phyloP scores from a whole-genome alignment of 2,888 invertebrate species.

The Leucophenga maculata region DNA sequence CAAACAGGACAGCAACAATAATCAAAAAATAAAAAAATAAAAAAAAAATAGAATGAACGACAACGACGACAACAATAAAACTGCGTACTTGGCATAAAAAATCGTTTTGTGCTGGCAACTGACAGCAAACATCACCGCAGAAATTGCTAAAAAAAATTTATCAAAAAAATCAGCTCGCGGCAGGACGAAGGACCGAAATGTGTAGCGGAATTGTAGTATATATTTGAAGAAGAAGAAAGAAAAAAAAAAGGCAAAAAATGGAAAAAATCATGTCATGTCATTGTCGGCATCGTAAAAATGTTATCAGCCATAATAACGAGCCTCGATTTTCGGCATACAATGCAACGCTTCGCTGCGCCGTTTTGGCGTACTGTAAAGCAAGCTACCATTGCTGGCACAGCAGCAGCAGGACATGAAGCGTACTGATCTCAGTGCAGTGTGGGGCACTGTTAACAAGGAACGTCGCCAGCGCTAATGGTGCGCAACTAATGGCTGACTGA shows the following conservation, averaged over 20 bases:
- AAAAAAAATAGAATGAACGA: constrained; percentile 28
- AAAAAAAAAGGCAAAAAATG: constrained; percentile 18
- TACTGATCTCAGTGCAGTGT: too few relatives aligned
- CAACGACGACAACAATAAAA: constrained; percentile 52
- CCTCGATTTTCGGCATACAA: constrained; percentile 52
- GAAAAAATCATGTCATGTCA: constrained; percentile 66
- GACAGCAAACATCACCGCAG: constrained; percentile 57
- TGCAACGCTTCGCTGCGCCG: constrained; percentile 24
- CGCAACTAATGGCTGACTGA: constrained; percentile 57
- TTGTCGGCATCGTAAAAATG: constrained; percentile 67
- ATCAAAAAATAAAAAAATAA: constrained; percentile 25
- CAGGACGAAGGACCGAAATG: too few relatives aligned
- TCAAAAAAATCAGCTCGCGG: neutral
- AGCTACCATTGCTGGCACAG: constrained; percentile 23
- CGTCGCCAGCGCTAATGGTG: constrained; percentile 65
- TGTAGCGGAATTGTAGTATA: too few relatives aligned
- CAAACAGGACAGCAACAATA: constrained; percentile 21
- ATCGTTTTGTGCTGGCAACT: constrained; percentile 54
- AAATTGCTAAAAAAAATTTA: constrained; percentile 16
- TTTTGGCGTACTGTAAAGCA: constrained; percentile 23
- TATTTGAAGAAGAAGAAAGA: neutral
- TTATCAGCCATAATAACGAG: constrained; percentile 68
- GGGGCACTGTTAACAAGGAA: constrained; percentile 18
- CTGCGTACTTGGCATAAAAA: constrained; percentile 66
- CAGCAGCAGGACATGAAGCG: neutral